Evolutionary conservation across 1,140 invertebrate genomes (phyloP), one percentile per base, ranked within the genome.

Genomic region (Choristoneura fumiferana): DNA sequence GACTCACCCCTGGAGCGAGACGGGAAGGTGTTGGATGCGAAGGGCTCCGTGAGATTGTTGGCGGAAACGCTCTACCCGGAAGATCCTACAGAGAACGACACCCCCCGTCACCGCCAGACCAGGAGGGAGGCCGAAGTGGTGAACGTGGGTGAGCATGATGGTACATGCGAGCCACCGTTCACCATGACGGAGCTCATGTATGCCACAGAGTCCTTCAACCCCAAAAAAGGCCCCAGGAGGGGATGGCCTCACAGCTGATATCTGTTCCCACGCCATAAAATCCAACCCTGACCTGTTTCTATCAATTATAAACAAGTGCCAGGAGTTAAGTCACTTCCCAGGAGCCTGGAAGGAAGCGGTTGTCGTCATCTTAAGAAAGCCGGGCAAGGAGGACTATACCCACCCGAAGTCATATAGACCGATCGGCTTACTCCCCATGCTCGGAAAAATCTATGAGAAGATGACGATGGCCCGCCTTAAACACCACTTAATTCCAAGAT

Each of bases 401-500:
- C 38, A 0, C 8, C 56, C 61, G 0, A 58, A 58, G 10, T 36
- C 59, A 0, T 33, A 55, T 4, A 45, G 61, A 34, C 61, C 0
- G 18, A 29, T 29, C 2, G 22, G 22, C 2, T 6, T 29, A 6
- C 22, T 29, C 6, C 22, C 22, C 2, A 29, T 63, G 0, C 15
- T 63, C 15, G 61, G 61, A 0, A 63, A 63, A n/a, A 36, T 58
- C 5, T 37, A 17, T 1, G 61, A 63, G 17, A 63, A 58, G 38
- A 45, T 58, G 56, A 0, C 58, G 4, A 33, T 58, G 3, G 10
- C 38, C 3, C 38, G 61, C 0, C 5, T 63, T 13, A 58, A 45
- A 10, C 54, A 8, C 5, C 39, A 55, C 8, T 10, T 58, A 1
- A 12, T 63, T 10, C 61, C 61, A 1, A 53, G 10, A 6, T 3